Percentiles rank a stretch among this genome's conserved stretches.
These are phyloP conservation scores for Myotis vivesi DNA, from an alignment of 2,797 vertebrate genomes.

Conservation along the genomic window DNA sequence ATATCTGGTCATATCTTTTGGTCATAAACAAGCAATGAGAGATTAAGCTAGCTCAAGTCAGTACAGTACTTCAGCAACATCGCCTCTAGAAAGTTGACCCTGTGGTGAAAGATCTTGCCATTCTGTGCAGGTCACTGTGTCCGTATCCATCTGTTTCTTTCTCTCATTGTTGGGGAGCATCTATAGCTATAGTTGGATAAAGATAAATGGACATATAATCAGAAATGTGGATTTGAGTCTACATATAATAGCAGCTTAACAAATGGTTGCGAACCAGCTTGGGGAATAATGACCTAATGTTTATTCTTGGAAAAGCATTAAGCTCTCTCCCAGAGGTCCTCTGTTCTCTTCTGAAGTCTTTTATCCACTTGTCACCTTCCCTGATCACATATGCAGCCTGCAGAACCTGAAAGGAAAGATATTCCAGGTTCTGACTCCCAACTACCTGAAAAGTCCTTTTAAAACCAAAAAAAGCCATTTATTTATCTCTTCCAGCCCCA, in stretches of 20 bases:
- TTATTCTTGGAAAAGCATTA: not conserved
- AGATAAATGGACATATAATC: not conserved
- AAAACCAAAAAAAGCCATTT: not conserved
- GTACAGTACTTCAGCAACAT: not conserved
- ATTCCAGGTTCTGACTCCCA: not conserved
- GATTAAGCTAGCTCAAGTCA: slow-evolving; percentile 59
- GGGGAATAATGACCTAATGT: not conserved
- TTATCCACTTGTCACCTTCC: not conserved
- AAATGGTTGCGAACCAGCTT: not conserved
- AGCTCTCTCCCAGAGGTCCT: not conserved
- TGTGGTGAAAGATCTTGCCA: not conserved
- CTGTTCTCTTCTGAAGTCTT: not conserved
- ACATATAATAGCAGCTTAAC: not conserved
- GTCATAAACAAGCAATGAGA: slow-evolving; percentile 61
- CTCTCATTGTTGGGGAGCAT: not conserved
- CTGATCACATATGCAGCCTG: slow-evolving; percentile 1
- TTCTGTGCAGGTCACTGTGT: not conserved
- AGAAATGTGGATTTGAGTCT: not conserved
- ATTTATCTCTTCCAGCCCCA: slow-evolving; percentile 39
- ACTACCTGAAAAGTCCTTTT: slow-evolving; percentile 25
- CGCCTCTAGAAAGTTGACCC: slow-evolving; percentile 29
- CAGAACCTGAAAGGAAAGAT: slow-evolving; percentile 6
- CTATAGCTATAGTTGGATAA: not conserved
- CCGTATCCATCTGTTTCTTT: slow-evolving; percentile 13
- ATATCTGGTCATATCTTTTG: slow-evolving; percentile 37